Evolutionary conservation across 2,797 vertebrate species (phyloP).

Genomic region (Cyprinodon diabolis): DNA sequence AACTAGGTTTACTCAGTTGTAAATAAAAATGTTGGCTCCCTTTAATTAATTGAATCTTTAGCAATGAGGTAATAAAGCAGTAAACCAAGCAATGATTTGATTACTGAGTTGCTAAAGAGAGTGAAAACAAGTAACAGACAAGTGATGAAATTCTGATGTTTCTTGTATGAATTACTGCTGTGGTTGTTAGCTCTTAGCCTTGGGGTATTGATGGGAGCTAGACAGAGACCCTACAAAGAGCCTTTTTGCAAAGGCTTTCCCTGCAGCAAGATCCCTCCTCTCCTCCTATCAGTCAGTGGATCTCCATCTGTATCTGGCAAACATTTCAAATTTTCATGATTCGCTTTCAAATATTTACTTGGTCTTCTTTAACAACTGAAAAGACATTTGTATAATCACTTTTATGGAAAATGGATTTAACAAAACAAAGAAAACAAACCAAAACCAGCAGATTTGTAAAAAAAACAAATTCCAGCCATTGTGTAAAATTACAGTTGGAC

Average conservation of each 20-base stretch:
- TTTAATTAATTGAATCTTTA: background rate
- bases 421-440: background rate
- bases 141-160: conserved; percentile 18
- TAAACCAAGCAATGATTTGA: conserved; percentile 1
- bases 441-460: background rate
- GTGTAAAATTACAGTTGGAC: background rate
- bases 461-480: background rate
- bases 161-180: conserved; percentile 23
- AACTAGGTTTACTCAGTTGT: background rate
- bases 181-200: conserved; percentile 41
- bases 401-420: background rate
- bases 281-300: conserved; percentile 23
- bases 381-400: background rate
- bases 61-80: background rate
- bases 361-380: background rate
- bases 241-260: conserved; percentile 66
- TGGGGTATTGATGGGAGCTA: conserved; percentile 52
- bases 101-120: background rate
- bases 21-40: background rate
- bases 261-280: conserved; percentile 73
- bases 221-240: conserved; percentile 57
- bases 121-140: background rate
- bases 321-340: conserved; percentile 27
- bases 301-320: conserved; percentile 38
- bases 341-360: background rate